A percentile compares a stretch with the other conserved stretches of the same genome.
phyloP scores from a whole-genome alignment of 2,113 vertebrate genomes.

The Carettochelys insculpta region DNA sequence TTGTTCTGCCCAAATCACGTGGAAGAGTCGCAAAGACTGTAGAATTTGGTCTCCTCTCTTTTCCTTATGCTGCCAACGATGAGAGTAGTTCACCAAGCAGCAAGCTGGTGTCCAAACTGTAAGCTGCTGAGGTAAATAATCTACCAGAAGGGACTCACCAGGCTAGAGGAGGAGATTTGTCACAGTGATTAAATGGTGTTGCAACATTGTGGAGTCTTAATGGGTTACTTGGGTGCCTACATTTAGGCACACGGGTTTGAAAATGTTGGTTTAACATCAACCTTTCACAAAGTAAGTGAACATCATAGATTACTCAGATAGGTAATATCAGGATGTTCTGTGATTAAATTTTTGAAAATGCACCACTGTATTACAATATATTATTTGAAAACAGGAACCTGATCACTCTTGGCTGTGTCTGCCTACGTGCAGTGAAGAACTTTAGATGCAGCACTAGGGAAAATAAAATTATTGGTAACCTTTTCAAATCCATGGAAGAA shows the following conservation, averaged over 20 bases:
- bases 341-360: rapidly evolving
- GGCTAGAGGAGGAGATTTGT: no score
- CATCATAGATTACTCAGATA: not conserved
- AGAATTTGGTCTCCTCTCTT: no score
- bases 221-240: not conserved
- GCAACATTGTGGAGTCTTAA: not conserved
- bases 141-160: no score
- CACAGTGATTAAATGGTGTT: not conserved
- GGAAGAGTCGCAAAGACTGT: no score
- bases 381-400: not conserved
- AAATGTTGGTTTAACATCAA: not conserved
- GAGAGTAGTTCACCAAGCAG: no score
- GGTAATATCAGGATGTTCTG: not conserved
- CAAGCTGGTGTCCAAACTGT: no score
- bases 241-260: not conserved
- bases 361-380: not conserved
- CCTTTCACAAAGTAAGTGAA: not conserved
- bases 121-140: no score
- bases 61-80: no score
- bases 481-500: not conserved
- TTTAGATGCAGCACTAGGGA: not conserved
- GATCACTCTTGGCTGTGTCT: not conserved
- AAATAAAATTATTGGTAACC: not conserved
- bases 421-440: not conserved
- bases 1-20: no score